Evolutionary conservation across 2,797 vertebrate genomes (phyloP), one percentile per base, ranked within the genome.

Genomic region (Oreortyx pictus): DNA sequence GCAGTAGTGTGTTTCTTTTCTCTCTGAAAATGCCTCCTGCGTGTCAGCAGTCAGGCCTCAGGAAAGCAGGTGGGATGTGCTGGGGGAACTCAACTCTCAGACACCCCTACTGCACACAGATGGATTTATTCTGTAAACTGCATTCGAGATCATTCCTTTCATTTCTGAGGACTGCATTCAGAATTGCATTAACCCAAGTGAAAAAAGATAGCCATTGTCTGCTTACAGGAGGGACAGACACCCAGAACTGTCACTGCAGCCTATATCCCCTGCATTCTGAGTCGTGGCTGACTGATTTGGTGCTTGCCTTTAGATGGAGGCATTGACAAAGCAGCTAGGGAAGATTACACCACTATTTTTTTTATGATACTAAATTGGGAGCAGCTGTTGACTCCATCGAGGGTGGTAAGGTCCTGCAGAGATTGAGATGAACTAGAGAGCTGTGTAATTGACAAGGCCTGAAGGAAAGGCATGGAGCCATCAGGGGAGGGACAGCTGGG

Each of bases 61-160:
- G 10, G 7, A 60, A 1, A 24, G 17, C n/a, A 78, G 47, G 13
- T 37, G 23, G 12, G 35, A 31, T 17, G 14, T 17, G 35, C 33
- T 50, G 37, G 29, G 43, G 46, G 44, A 67, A 4, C 20, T 79
- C 14, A 17, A 17, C 23, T 7, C 33, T 31, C 25, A 33, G 14
- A 10, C 33, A 75, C 19, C 78, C n/a, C 54, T 7, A 0, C 68
- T 29, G 29, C 43, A 62, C 22, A 35, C 2, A 3, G 0, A 11
- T 18, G 4, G 20, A 46, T 46, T 66, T 66, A 47, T 88, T 82
- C 73, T 39, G 3, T n/a, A 61, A 62, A 11, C 60, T 82, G 35
- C 15, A 65, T 71, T 54, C 47, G 84, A 66, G 11, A 54, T 19
- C 0, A 0, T 1, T 47, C 54, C 9, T 54, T 70, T 5, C 2